phyloP scores from a whole-genome alignment of 2,888 invertebrate species.

The Tuberolachnus salignus region DNA sequence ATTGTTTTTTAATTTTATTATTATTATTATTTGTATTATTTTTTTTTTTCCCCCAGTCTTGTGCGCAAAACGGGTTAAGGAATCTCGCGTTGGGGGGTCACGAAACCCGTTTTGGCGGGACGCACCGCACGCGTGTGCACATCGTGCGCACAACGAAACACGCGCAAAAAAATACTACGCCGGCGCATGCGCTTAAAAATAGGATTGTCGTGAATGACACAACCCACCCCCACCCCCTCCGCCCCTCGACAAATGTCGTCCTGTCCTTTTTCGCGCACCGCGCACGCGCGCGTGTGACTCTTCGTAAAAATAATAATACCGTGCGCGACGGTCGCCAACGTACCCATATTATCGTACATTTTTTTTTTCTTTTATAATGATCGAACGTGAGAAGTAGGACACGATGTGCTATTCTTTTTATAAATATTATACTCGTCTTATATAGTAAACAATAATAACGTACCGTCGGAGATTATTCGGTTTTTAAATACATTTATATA shows the following conservation, averaged over 20 bases:
- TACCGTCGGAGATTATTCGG: too few relatives aligned
- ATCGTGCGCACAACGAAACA: neutral
- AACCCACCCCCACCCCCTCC: neutral
- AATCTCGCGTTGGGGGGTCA: slow-evolving; percentile 54
- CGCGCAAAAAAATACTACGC: neutral
- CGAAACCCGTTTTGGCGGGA: slow-evolving; percentile 51
- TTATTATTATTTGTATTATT: neutral
- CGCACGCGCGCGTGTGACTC: neutral
- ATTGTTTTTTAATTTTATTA: too few relatives aligned
- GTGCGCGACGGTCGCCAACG: neutral
- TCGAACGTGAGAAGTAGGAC: neutral
- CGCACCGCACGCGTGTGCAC: neutral
- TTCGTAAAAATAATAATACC: slow-evolving; percentile 1
- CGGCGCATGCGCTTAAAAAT: too few relatives aligned
- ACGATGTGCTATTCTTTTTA: neutral
- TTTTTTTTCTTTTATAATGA: neutral
- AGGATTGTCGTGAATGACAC: neutral
- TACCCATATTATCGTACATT: neutral
- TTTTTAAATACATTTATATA: too few relatives aligned
- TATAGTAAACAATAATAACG: neutral
- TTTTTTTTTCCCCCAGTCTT: neutral
- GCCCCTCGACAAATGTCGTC: neutral
- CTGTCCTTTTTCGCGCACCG: neutral
- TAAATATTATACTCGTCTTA: neutral
- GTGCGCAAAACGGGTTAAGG: slow-evolving; percentile 49